Evolutionary conservation across 2,888 invertebrate species (phyloP).

Genomic region (Aromia moschata): DNA sequence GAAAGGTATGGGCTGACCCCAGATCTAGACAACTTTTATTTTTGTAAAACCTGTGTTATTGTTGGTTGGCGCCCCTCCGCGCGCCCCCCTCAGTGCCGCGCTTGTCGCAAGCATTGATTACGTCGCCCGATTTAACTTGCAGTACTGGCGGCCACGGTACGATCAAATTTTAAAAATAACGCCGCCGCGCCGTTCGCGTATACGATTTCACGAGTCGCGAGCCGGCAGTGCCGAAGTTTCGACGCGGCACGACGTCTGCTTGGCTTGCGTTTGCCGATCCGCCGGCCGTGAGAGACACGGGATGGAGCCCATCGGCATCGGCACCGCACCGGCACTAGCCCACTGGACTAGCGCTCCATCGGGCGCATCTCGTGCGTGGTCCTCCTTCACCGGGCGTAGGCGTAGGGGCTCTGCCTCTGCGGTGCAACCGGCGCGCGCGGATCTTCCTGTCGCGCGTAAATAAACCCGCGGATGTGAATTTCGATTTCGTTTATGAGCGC

Average conservation of each 20-base stretch:
- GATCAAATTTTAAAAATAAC: slow-evolving; percentile 22
- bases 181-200: slow-evolving; percentile 9
- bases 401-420: too few species aligned
- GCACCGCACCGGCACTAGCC: slow-evolving; percentile 2
- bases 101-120: too few species aligned
- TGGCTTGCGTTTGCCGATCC: slow-evolving; percentile 10
- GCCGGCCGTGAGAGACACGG: too few species aligned
- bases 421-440: too few species aligned
- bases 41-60: too few species aligned
- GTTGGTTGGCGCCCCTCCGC: too few species aligned
- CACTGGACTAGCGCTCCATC: not conserved
- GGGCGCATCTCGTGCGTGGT: slow-evolving; percentile 16
- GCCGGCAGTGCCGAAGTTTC: slow-evolving; percentile 5
- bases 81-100: too few species aligned
- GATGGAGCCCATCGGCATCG: too few species aligned
- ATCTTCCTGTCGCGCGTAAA: slow-evolving; percentile 3
- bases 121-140: slow-evolving; percentile 1
- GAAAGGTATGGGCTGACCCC: too few species aligned
- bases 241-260: slow-evolving; percentile 18
- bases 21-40: too few species aligned
- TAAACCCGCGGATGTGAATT: slow-evolving; percentile 13
- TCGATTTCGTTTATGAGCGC: not conserved
- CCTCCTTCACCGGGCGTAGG: slow-evolving; percentile 1
- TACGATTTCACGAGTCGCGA: slow-evolving; percentile 12
- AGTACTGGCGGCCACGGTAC: not conserved